A percentile compares a stretch with the other conserved stretches of the same genome.
Conservation (phyloP, 2,113 vertebrate species). For the Calyptomena viridis region DNA sequence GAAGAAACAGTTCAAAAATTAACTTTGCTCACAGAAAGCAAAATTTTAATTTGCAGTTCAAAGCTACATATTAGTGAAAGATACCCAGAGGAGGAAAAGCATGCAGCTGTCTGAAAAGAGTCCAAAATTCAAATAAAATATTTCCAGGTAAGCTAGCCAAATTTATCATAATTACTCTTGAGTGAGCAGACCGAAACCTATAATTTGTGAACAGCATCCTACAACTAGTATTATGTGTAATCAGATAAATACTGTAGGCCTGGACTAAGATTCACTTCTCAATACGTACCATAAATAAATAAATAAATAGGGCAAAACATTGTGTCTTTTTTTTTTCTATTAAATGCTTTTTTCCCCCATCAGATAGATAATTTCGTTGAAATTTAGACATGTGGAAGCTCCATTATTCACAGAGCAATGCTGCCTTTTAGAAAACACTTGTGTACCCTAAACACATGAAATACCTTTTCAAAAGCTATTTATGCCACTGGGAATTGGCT, state of each 20-base stretch:
- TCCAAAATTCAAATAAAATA: neutral
- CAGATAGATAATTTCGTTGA: neutral
- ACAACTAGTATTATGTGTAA: neutral
- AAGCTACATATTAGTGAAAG: neutral
- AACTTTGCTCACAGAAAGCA: neutral
- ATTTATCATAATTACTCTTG: neutral
- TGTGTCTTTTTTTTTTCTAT: neutral
- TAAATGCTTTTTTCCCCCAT: neutral
- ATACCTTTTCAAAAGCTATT: neutral
- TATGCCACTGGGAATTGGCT: neutral
- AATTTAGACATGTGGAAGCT: neutral
- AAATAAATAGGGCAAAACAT: neutral
- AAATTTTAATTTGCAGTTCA: conserved; percentile 29
- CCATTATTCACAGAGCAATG: neutral
- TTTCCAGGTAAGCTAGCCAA: conserved; percentile 37
- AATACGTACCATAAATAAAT: neutral
- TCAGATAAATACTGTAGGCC: neutral
- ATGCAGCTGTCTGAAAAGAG: neutral
- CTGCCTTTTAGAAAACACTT: neutral
- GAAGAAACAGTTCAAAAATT: neutral
- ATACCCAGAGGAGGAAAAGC: neutral
- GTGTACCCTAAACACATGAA: neutral
- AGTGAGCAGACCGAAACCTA: neutral
- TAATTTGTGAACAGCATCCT: neutral
- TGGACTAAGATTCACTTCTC: neutral